Evolutionary conservation across 2,113 vertebrate species (phyloP).

Genomic region (Corvus hawaiiensis): DNA sequence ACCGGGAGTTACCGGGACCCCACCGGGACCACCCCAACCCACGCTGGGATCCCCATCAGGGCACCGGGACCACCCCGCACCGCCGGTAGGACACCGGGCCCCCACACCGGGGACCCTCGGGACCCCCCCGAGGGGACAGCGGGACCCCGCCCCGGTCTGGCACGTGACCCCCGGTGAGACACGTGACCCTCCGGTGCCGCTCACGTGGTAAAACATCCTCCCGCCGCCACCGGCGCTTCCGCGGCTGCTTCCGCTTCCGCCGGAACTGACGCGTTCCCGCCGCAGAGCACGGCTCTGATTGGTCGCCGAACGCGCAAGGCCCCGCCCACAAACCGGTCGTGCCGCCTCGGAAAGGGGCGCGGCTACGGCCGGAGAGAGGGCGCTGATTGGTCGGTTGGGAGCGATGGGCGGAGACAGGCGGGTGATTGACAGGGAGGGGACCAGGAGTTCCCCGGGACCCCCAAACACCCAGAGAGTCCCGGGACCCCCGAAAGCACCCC

Average conservation of each 20-base stretch:
- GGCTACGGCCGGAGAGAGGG: accelerated
- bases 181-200: neutral
- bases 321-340: accelerated
- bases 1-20: neutral
- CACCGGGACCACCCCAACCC: neutral
- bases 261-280: neutral
- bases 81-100: neutral
- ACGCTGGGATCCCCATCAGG: neutral
- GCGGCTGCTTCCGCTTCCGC: neutral
- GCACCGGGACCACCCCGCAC: neutral
- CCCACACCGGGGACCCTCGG: neutral
- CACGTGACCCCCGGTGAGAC: neutral
- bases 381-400: neutral
- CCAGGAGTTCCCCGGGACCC: accelerated
- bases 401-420: accelerated
- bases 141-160: accelerated
- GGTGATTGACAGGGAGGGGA: neutral
- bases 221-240: neutral
- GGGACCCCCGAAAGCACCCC: neutral
- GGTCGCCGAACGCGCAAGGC: accelerated
- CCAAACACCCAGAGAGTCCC: neutral
- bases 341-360: accelerated
- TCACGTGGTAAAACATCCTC: neutral
- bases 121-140: neutral
- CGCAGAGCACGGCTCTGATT: neutral